Percentiles rank a stretch among this genome's conserved stretches.
These are phyloP conservation scores for Bombus balteatus DNA, from an alignment of 1,140 invertebrate species.

Conservation along the genomic window DNA sequence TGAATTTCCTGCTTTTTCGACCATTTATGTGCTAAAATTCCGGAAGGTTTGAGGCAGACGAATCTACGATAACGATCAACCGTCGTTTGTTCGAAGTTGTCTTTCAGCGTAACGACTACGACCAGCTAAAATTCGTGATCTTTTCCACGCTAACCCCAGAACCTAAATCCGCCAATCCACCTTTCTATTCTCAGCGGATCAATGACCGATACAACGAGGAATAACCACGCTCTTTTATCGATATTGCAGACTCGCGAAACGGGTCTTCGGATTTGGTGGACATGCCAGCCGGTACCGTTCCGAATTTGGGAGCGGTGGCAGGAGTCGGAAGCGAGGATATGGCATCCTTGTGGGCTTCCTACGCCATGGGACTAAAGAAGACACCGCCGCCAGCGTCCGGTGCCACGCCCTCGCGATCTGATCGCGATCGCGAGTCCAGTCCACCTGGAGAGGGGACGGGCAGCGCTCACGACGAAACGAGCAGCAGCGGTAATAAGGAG, in stretches of 20 bases:
- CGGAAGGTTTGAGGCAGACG: too few species aligned
- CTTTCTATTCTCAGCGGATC: background rate
- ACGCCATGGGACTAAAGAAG: conserved; percentile 87
- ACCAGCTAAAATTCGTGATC: too few species aligned
- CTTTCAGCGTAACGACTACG: too few species aligned
- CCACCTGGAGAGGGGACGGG: conserved; percentile 85
- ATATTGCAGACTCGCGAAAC: conserved; percentile 78
- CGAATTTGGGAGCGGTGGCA: conserved; percentile 73
- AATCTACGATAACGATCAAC: too few species aligned
- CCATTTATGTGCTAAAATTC: too few species aligned
- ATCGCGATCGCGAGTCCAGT: conserved; percentile 86
- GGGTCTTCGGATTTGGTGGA: conserved; percentile 78
- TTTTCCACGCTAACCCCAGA: too few species aligned
- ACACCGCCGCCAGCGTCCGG: conserved; percentile 84
- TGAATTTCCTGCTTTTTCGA: too few species aligned
- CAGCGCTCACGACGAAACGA: conserved; percentile 94
- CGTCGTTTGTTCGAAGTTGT: too few species aligned
- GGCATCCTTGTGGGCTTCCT: conserved; percentile 91
- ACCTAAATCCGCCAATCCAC: too few species aligned
- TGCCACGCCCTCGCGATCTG: conserved; percentile 81
- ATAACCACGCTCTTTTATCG: background rate
- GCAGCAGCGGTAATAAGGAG: conserved; percentile 94
- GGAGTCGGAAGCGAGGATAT: conserved; percentile 85
- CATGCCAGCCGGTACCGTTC: conserved; percentile 73
- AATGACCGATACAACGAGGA: background rate